Percentiles rank a stretch among this genome's conserved stretches.
These are phyloP conservation scores for Myotis pilosus DNA, from an alignment of 2,797 vertebrate genomes.

Conservation along the genomic window DNA sequence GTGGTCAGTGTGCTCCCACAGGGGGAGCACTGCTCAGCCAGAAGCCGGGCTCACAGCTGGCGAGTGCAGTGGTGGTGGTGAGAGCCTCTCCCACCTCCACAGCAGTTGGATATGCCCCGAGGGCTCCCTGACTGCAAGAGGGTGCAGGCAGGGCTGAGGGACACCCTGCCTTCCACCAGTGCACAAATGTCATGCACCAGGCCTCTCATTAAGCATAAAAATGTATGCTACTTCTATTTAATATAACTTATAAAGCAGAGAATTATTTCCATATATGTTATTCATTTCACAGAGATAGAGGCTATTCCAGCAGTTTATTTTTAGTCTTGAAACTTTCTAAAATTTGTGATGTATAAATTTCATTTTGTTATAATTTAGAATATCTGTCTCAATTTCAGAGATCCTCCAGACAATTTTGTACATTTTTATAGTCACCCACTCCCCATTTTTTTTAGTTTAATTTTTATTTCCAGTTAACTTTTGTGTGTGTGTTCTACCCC, in stretches of 20 bases:
- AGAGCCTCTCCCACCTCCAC: too few relatives aligned
- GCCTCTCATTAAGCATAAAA: too few relatives aligned
- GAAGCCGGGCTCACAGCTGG: too few relatives aligned
- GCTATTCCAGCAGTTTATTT: not conserved
- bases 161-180: accelerated
- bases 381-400: conserved; percentile 5
- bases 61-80: too few relatives aligned
- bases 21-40: too few relatives aligned
- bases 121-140: too few relatives aligned
- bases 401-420: not conserved
- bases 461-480: conserved; percentile 20
- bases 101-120: too few relatives aligned
- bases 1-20: too few relatives aligned
- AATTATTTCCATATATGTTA: not conserved
- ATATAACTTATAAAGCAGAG: not conserved
- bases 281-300: not conserved
- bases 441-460: not conserved
- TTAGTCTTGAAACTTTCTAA: not conserved
- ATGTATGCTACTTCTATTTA: not conserved
- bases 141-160: too few relatives aligned
- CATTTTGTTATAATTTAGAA: not conserved
- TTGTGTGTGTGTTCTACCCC: not conserved
- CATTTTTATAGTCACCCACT: not conserved
- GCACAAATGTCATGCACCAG: too few relatives aligned
- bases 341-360: not conserved